phyloP scores from a whole-genome alignment of 2,113 vertebrate genomes.

The Columba janthina region DNA sequence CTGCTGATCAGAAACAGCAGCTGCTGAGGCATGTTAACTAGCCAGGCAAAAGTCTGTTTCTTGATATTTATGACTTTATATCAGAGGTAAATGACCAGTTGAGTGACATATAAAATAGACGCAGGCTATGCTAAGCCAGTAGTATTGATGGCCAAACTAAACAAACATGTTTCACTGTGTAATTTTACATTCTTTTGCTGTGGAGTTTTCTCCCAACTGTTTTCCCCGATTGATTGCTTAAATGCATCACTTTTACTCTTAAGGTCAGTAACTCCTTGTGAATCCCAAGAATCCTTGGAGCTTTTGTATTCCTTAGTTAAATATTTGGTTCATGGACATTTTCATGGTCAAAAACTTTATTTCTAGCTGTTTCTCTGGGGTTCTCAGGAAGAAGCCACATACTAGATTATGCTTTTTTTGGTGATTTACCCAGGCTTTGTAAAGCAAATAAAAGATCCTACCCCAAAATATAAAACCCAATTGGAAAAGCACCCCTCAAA shows the following conservation, averaged over 20 bases:
- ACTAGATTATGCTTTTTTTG: not conserved
- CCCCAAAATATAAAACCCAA: not conserved
- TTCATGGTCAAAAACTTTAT: not conserved
- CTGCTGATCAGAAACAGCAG: conserved; percentile 5
- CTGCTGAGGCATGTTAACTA: not conserved
- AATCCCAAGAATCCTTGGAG: not conserved
- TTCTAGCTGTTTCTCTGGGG: not conserved
- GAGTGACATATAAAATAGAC: not conserved
- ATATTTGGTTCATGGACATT: not conserved
- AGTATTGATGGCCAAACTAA: not conserved
- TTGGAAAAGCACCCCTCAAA: not conserved
- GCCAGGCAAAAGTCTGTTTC: not conserved
- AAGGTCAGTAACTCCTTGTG: not conserved
- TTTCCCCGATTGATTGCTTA: not conserved
- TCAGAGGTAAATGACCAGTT: not conserved
- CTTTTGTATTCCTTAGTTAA: not conserved
- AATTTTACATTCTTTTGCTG: not conserved
- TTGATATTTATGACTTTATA: accelerated
- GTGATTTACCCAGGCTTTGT: not conserved
- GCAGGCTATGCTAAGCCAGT: not conserved
- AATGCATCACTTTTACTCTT: not conserved
- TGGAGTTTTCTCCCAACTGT: not conserved
- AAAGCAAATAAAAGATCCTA: not conserved
- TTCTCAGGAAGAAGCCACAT: not conserved
- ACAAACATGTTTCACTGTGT: not conserved